Conservation (phyloP, 2,113 vertebrate species). For the Solea senegalensis region DNA sequence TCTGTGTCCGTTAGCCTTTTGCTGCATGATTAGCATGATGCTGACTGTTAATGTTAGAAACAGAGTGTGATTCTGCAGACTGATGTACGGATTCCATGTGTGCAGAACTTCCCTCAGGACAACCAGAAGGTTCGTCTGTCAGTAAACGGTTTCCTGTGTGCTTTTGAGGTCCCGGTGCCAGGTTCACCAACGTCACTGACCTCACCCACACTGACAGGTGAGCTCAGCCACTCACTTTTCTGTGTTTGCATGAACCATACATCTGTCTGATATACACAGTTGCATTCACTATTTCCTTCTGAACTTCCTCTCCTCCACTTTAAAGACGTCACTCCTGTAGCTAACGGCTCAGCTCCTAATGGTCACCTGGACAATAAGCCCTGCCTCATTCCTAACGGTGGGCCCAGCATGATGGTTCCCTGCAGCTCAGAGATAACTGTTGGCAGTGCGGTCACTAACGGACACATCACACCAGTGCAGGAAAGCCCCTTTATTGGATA, state of each 20-base stretch:
- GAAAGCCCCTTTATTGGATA: constrained; percentile 94
- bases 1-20: too few species aligned
- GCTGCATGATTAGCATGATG: too few species aligned
- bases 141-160: constrained; percentile 93
- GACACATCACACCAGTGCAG: constrained; percentile 83
- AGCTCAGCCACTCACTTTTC: neutral
- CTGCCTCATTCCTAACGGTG: constrained; percentile 88
- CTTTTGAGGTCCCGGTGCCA: constrained; percentile 94
- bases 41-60: neutral
- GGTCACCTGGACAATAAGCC: constrained; percentile 76
- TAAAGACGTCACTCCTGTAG: constrained; percentile 72
- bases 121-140: constrained; percentile 97
- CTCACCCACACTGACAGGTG: constrained; percentile 89
- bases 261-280: neutral
- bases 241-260: neutral
- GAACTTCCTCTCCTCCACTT: constrained; percentile 12
- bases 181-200: constrained; percentile 90
- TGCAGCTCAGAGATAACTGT: constrained; percentile 84
- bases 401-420: constrained; percentile 86
- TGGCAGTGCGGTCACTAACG: constrained; percentile 85
- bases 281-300: neutral
- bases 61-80: neutral
- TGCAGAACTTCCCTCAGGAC: constrained; percentile 95
- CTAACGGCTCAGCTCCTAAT: constrained; percentile 84
- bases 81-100: constrained; percentile 1